phyloP scores from a whole-genome alignment of 2,888 invertebrate genomes.

The Parasteatoda lunata region DNA sequence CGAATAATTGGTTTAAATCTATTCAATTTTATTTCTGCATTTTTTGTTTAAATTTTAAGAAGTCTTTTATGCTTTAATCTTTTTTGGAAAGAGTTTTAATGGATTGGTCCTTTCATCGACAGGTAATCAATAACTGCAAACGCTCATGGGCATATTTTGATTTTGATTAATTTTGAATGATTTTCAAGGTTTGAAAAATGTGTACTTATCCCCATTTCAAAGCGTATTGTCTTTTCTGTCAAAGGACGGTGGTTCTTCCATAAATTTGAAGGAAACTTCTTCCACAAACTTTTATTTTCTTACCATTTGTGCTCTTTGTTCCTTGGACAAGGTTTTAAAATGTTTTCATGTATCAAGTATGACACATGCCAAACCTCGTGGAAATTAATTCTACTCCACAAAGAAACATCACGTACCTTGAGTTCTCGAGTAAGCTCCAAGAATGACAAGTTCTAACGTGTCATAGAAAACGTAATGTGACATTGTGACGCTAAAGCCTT shows the following conservation, averaged over 20 bases:
- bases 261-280: constrained; percentile 53
- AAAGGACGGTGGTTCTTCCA: constrained; percentile 14
- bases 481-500: not conserved
- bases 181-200: constrained; percentile 43
- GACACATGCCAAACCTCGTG: constrained; percentile 63
- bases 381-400: constrained; percentile 58
- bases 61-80: not conserved
- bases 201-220: constrained; percentile 11
- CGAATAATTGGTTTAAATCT: too few relatives aligned
- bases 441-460: constrained; percentile 34
- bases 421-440: constrained; percentile 14
- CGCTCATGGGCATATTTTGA: constrained; percentile 18
- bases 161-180: constrained; percentile 43
- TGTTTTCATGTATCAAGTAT: constrained; percentile 60
- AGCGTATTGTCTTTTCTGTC: constrained; percentile 53
- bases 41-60: constrained; percentile 4
- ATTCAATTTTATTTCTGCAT: not conserved
- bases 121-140: constrained; percentile 22
- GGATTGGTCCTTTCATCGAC: not conserved
- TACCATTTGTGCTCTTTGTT: constrained; percentile 45
- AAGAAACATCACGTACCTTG: constrained; percentile 43
- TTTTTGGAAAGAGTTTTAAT: not conserved
- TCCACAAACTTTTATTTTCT: constrained; percentile 51
- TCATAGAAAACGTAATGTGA: constrained; percentile 32
- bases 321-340: constrained; percentile 49